Base-by-base conservation (phyloP, 2,797 vertebrate species). In the Glossophaga mutica region DNA sequence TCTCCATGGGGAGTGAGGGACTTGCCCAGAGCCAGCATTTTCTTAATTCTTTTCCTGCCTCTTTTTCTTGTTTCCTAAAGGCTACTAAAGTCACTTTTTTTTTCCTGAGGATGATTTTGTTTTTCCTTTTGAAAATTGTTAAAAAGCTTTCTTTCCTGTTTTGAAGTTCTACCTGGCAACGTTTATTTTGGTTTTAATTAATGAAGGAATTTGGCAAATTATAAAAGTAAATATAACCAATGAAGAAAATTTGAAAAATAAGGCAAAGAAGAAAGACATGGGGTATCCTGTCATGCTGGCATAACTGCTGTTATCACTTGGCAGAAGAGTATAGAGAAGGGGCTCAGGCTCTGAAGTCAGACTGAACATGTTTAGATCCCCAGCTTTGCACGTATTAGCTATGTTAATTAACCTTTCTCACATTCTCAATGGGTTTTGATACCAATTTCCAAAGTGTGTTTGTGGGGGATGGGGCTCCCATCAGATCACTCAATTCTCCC, bases 111-210 rank as follows among this genome's bases (percentile, higher is more conserved):
- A 82, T 50, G 44, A 74, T 68, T 74, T 67, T 44, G 7, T 68
- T 73, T 70, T 77, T 92, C 48, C 39, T 70, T 88, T 52, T 59
- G 71, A 71, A 42, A 62, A 88, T 29, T 57, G 34, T 84, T 67
- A 24, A 44, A 84, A 92, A 77, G n/a, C 22, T 71, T 79, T 29
- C 44, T 62, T 73, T 73, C 39, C 8, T 57, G 7, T 29, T 79
- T 90, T 78, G 79, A 92, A 39, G 11, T 71, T 90, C 32, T 16
- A 62, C 70, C 46, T 29, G n/a, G 26, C 26, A 79, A 67, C 42
- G 37, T 93, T 90, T 46, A 65, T 77, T 93, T 85, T 73, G 71
- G 71, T 85, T 93, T 73, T 77, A 78, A 55, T 89, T 62, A 90
- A 83, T 48, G 62, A 77, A 79, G 15, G 10, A 52, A 93, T 65